Base-by-base conservation (phyloP, 2,113 vertebrate species). In the Ochotona curzoniae region DNA sequence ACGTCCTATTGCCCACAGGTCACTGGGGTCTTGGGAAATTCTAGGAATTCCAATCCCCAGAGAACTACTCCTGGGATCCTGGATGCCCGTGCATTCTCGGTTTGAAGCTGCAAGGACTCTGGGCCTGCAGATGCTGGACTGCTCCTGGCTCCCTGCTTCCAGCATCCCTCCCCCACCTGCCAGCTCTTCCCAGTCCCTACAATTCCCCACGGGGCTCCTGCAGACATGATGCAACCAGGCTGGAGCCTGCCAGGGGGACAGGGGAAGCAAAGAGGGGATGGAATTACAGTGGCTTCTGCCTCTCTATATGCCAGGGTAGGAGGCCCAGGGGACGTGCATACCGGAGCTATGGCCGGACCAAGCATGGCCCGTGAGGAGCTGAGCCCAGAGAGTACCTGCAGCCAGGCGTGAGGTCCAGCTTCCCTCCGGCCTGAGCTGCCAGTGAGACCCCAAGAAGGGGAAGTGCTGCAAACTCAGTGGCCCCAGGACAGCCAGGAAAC, bases 171-270 rank as follows among this genome's bases (percentile, higher is more conserved):
- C 38, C 44, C 78, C 2, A 66, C 23, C 26, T 47, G n/a, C 9
- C 90, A 70, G 76, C 64, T 93, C 90, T 81, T 87, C 89, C 60
- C 82, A 93, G 94, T 76, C 95, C 60, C 23, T 71, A 85, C 69
- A 82, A 79, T 81, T 75, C 13, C 1, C 69, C 10, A 57, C 96
- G 89, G 94, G 97, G 91, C 73, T 93, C 83, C 95, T 81, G 81
- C 73, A 97, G 96, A 97, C 95, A 91, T 96, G 95, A 97, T 93
- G 96, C 94, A 95, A 97, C 71, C 89, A n/a, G 44, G 32, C 94
- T 15, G 26, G 96, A 94, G 91, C 61, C 51, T 0, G 70, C 89
- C 57, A 30, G 84, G 97, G 93, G 91, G 80, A 44, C 38, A 44
- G 87, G 67, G 89, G 93, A 79, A 85, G 95, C 86, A 74, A 69